Base-by-base conservation (phyloP, 1,140 invertebrate species). In the Drosophila varians region DNA sequence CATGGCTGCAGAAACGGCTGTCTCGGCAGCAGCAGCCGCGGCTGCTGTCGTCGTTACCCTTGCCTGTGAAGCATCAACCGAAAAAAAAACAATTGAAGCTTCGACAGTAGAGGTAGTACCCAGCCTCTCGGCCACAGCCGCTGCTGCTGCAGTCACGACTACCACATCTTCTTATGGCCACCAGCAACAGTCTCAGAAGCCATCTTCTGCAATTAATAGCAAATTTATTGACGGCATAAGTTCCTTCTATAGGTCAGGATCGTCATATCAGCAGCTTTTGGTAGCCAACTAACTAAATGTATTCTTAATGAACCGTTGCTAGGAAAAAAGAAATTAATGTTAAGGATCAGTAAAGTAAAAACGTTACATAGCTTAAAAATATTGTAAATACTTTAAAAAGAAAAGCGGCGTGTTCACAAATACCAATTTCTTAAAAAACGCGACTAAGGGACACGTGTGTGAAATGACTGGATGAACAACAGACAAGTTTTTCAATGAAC, bases 191-290 rank as follows among this genome's bases (percentile, higher is more conserved):
- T 21, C 46, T 2, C 58, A 80, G 19, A 16, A 52, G 12, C 31
- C 60, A 34, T 36, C 36, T 3, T 25, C 58, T 1, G 36, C 43
- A 31, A 65, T 34, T 55, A 90, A 82, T 43, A 42, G 57, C 53
- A 91, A 91, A 60, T 55, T 91, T 1, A 89, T 91, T 42, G 90
- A 91, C 55, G 82, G 87, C n/a, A 83, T 91, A 19, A 91, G 83
- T 66, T 89, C 90, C 16, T 91, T 91, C 56, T 91, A 91, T 14
- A 74, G 74, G 45, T 65, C 71, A 16, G 82, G 90, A 6, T 87
- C 82, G 4, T 73, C 79, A 8, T 91, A 91, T 55, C 90, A 91
- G 34, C 90, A 91, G 45, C 70, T 91, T 4, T 62, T 91, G 58
- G 90, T 91, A 9, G 90, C 90, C 62, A 91, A 91, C 60, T 91